Base-by-base conservation (phyloP, 92 coral and sea anemone genomes). In the Epizoanthus rinbou region DNA sequence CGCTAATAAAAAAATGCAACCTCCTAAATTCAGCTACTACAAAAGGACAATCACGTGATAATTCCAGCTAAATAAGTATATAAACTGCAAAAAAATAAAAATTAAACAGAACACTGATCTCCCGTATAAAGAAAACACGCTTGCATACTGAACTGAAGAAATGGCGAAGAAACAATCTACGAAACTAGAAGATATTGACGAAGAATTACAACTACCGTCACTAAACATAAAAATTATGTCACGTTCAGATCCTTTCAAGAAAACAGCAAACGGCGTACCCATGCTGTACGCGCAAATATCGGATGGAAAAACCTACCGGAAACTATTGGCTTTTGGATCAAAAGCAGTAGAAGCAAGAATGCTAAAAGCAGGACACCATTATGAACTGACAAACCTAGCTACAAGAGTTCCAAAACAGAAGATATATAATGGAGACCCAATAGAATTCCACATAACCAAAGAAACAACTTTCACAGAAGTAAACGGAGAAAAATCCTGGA, bases 351-450 rank as follows among this genome's bases (percentile, higher is more conserved):
- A 64, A 64, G 22, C 69, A 19, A 64, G 69, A 18, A 21, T 6
- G 3, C 21, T 64, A 10, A 18, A 64, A 64, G 69, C 22, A 19
- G 69, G 69, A 64, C 3, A 17, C 21, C 22, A 64, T 19, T 63
- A 63, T 24, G 68, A 63, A 17, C n/a, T 63, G 23, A 16, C 68
- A 63, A 63, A 63, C 68, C 25, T 63, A 17, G 6, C 6, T 24
- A 28, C 68, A 63, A 63, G 25, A 7, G 23, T 4, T 19, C 68
- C 68, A 63, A 63, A 19, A 17, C 8, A 63, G 5, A 19, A 19
- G 35, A 63, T 17, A 16, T 63, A 63, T 17, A 63, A 63, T 63
- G 24, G 28, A 63, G 68, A 63, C 68, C 68, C 68, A 63, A 17
- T 63, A 18, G 8, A 63, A 63, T 28, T 63, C 6, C 68, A 17